Evolutionary conservation across 2,113 vertebrate species (phyloP), one percentile per base, ranked within the genome.

Genomic region (Danio rerio): DNA sequence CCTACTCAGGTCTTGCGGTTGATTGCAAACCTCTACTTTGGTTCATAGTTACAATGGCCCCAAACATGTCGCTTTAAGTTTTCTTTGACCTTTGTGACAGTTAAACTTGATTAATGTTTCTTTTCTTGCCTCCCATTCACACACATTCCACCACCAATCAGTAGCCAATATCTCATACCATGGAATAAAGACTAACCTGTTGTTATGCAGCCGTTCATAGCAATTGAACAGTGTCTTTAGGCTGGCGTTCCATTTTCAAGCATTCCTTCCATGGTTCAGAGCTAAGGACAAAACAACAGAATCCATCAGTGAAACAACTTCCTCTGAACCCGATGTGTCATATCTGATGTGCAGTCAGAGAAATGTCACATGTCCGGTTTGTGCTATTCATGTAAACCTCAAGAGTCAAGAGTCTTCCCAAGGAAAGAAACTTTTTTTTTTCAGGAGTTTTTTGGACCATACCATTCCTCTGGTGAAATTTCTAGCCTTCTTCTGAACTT

Each of bases 251-350:
- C 61, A 53, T 40, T 66, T 78, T 71, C 72, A 75, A 40, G 40
- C 47, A 88, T 87, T 86, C 72, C 78, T 78, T 58, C 9, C 63
- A 82, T 2, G 82, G 87, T 88, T 87, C 86, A 80, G n/a, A 12
- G 76, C 52, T 50, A 75, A 82, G 61, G 71, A 72, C 79, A 84
- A 80, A 78, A 84, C 79, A 86, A 81, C 82, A 80, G 62, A 47
- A 84, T 81, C 84, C 18, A 84, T 82, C 86, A 81, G 65, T 66
- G 40, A 76, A 82, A 86, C 82, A 73, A 69, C 61, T 85, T 83
- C 40, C 81, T 82, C 68, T 79, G 55, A 81, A 65, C 56, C 43
- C 13, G 0, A 9, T 84, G 52, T 83, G n/a, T 83, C 50, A 81
- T 49, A 82, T 53, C 71, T 76, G 72, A 66, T 40, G 18, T 45